phyloP scores from a whole-genome alignment of 2,888 invertebrate species.

The Chrysolina haemoptera region DNA sequence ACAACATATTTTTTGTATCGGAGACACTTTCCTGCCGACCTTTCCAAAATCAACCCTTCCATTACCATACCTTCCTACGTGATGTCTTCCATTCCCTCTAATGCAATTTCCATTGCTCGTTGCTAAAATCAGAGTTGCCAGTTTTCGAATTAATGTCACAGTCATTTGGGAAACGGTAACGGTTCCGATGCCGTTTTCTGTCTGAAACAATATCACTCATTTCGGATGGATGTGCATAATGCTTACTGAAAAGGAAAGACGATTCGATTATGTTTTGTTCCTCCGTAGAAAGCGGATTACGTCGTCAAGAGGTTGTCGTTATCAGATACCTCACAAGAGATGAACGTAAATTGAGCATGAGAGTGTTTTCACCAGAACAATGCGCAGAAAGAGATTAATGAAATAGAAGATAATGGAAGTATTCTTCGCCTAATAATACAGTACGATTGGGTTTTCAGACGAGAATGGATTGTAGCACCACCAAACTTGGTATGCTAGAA shows the following conservation, averaged over 20 bases:
- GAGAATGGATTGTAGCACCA: too few species aligned
- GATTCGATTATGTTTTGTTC: slow-evolving; percentile 28
- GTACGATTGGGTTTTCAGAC: too few species aligned
- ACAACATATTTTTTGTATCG: too few species aligned
- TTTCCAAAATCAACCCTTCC: neutral
- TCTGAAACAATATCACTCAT: slow-evolving; percentile 42
- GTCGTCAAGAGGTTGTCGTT: slow-evolving; percentile 13
- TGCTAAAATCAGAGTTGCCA: slow-evolving; percentile 3
- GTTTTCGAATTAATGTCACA: slow-evolving; percentile 3
- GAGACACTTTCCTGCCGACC: too few species aligned
- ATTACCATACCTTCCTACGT: neutral
- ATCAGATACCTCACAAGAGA: slow-evolving; percentile 4
- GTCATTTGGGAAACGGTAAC: slow-evolving; percentile 31
- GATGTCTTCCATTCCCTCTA: neutral
- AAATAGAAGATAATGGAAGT: neutral
- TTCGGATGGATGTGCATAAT: slow-evolving; percentile 37
- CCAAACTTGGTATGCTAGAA: too few species aligned
- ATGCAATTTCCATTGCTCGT: slow-evolving; percentile 6
- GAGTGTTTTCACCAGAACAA: slow-evolving; percentile 7
- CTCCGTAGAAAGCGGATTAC: slow-evolving; percentile 4
- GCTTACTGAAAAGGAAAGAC: slow-evolving; percentile 32
- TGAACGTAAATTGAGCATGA: neutral
- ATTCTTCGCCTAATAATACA: too few species aligned
- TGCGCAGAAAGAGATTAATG: slow-evolving; percentile 10
- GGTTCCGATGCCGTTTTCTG: slow-evolving; percentile 35